Evolutionary conservation across 1,140 invertebrate genomes (phyloP), one percentile per base, ranked within the genome.

Genomic region (Hirudo medicinalis): DNA sequence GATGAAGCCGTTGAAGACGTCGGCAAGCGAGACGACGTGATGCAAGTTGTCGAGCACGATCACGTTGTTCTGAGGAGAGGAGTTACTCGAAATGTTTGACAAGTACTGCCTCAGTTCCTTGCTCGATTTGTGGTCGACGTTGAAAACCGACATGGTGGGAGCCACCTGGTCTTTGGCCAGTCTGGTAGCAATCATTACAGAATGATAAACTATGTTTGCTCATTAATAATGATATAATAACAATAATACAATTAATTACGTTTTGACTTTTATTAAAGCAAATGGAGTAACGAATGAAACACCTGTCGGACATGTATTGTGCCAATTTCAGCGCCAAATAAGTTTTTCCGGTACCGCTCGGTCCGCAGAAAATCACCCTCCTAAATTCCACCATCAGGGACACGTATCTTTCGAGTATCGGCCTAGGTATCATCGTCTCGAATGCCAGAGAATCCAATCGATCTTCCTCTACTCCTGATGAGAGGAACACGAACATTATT

Each of bases 31-130:
- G 0, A 89, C 88, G 0, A 94, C 92, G 81, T 94, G 90, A 77
- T 97, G 94, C 71, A 98, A 84, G 82, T 97, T 97, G 81, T 98
- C 94, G 27, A 98, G 84, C 66, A 97, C 93, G 69, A 98, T 91
- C 32, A 97, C 93, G 76, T 89, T 89, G 3, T 63, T 32, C 13
- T 63, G 57, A 2, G 94, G 92, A 72, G 95, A 80, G 53, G 80
- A 80, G 72, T 79, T 76, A n/a, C 57, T n/a, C 49, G 90, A 91
- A 74, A 96, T 89, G 82, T 94, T 90, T 0, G 88, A 86, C 73
- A 97, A 84, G 83, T 96, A 96, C 77, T 92, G 90, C 72, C 91
- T 86, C 27, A 97, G 82, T 81, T 97, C 92, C 84, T 95, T 95
- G 72, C 89, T 91, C 25, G 90, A 92, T 79, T 95, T 94, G 78